A percentile compares a stretch with the other conserved stretches of the same genome.
phyloP scores from a whole-genome alignment of 2,113 vertebrate species.

The Carollia perspicillata region DNA sequence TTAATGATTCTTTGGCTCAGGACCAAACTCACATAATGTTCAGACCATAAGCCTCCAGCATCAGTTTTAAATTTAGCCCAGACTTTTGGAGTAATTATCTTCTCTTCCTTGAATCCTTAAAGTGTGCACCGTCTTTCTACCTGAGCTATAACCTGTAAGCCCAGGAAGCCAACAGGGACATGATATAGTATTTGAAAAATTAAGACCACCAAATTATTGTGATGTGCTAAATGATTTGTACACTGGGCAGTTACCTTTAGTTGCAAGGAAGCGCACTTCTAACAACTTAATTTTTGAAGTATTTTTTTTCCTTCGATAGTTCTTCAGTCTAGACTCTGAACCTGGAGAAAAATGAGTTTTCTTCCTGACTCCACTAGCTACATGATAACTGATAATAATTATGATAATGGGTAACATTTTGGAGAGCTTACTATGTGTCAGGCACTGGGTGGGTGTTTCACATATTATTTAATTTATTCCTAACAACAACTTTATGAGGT shows the following conservation, averaged over 20 bases:
- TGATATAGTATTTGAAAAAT: not conserved
- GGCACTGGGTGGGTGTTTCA: not conserved
- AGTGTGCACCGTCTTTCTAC: not conserved
- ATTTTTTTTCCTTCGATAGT: not conserved
- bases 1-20: constrained; percentile 63
- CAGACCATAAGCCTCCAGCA: constrained; percentile 39
- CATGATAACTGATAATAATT: not conserved
- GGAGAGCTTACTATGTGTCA: not conserved
- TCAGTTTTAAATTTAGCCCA: constrained; percentile 66
- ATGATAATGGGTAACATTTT: not conserved
- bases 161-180: not conserved
- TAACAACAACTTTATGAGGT: not conserved
- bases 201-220: not conserved
- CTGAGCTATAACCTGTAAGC: not conserved
- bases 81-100: constrained; percentile 28
- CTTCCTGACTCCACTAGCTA: not conserved
- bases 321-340: not conserved
- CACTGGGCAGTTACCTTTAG: not conserved
- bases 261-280: not conserved
- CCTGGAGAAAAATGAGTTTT: not conserved
- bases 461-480: not conserved
- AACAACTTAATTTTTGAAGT: not conserved
- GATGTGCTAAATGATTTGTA: not conserved
- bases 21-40: constrained; percentile 61
- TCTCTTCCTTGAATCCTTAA: constrained; percentile 1